A percentile compares a stretch with the other conserved stretches of the same genome.
phyloP scores from a whole-genome alignment of 2,888 invertebrate genomes.

The Meandrusa payeni region DNA sequence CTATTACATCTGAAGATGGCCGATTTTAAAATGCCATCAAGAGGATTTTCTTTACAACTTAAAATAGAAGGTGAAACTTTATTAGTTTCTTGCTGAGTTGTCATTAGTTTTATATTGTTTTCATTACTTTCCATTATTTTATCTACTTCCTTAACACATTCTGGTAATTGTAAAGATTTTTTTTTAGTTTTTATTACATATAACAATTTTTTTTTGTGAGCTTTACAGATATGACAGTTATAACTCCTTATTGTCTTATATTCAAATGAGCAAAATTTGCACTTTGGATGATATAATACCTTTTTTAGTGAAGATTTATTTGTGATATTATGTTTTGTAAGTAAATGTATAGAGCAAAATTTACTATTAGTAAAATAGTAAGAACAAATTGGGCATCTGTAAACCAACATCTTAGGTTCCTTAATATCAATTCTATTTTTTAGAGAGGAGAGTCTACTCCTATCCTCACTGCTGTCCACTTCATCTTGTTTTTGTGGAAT shows the following conservation, averaged over 20 bases:
- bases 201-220: conserved; percentile 25
- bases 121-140: too few relatives aligned
- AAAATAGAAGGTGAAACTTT: neutral
- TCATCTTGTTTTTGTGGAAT: neutral
- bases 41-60: neutral
- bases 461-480: too few relatives aligned
- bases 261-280: conserved; percentile 41
- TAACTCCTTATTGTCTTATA: conserved; percentile 28
- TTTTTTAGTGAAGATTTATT: conserved; percentile 28
- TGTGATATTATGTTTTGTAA: conserved; percentile 37
- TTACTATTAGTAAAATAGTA: conserved; percentile 34
- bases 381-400: conserved; percentile 41
- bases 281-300: conserved; percentile 39
- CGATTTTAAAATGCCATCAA: conserved; percentile 32
- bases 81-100: neutral
- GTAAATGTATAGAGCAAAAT: conserved; percentile 35
- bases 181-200: neutral
- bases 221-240: conserved; percentile 36
- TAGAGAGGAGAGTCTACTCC: too few relatives aligned
- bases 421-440: neutral
- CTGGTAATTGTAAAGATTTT: conserved; percentile 1
- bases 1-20: conserved; percentile 52
- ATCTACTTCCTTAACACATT: neutral
- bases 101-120: too few relatives aligned
- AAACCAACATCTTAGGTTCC: conserved; percentile 14